Base-by-base conservation (phyloP, 2,797 vertebrate genomes). In the Arctocebus calabarensis region DNA sequence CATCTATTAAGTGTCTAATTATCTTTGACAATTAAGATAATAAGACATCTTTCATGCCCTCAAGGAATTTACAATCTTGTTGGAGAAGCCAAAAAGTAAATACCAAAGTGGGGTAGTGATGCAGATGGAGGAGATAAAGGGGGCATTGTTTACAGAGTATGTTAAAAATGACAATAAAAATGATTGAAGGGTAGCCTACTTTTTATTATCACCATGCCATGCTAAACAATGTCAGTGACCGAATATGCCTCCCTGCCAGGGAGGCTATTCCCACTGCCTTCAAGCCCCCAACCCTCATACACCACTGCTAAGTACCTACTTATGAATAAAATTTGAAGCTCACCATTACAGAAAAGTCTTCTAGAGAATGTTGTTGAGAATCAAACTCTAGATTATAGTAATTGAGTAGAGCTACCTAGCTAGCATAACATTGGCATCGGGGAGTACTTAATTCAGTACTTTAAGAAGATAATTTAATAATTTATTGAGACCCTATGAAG, bases 371-470 rank as follows among this genome's bases (percentile, higher is more conserved):
- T 29, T 82, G 8, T 85, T 83, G 25, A 52, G 48, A 52, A 52
- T 52, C 48, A 52, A 52, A 59, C 27, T 34, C 62, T 94, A 92
- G 48, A 96, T 61, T 86, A 40, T 37, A 61, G 3, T 71, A 75
- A 87, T n/a, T 40, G 37, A 89, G 32, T 8, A 86, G 10, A 48
- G 13, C 40, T 84, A 45, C 64, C 83, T 84, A 73, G 62, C 14
- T 59, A 22, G 55, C 74, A 59, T n/a, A 68, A 52, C 52, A 19
- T n/a, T 96, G 96, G 75, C n/a, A 73, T 62, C 3, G 78, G 57
- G 23, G 48, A 75, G 4, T 86, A 34, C 85, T 84, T 92, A 73
- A 78, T 83, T 92, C 70, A 89, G 43, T 86, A 52, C 34, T 73
- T n/a, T 43, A 12, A 55, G 25, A 84, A 84, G 48, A 16, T 59